A percentile compares a stretch with the other conserved stretches of the same genome.
These are phyloP conservation scores for Notarius quadriscutis DNA, from an alignment of 2,113 vertebrate genomes.

Conservation along the genomic window DNA sequence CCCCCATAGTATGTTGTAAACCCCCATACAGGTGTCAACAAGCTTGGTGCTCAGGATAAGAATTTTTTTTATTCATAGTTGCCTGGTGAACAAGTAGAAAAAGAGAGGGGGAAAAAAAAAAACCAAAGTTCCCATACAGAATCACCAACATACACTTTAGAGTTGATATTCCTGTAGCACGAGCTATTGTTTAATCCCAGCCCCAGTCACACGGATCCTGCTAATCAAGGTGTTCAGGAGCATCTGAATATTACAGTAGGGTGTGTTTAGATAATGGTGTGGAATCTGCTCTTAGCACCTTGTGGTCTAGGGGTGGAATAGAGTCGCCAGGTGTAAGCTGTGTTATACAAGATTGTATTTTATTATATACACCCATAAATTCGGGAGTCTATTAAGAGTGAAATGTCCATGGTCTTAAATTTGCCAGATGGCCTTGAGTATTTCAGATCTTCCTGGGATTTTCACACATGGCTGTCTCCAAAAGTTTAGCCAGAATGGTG, in stretches of 20 bases:
- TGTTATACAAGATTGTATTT: not conserved
- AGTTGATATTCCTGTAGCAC: not conserved
- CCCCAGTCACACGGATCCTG: not conserved
- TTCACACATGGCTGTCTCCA: not conserved
- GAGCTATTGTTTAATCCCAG: not conserved
- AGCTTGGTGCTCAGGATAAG: not conserved
- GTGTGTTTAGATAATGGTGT: not conserved
- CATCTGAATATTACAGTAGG: not conserved
- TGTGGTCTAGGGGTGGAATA: not conserved
- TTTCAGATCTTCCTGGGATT: not conserved
- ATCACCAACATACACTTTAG: not conserved
- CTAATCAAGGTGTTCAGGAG: constrained; percentile 10
- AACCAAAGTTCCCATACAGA: not conserved
- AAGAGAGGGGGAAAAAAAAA: not conserved
- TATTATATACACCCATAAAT: not conserved
- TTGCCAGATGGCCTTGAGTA: not conserved
- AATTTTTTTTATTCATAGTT: not conserved
- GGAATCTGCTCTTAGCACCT: not conserved
- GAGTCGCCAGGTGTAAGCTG: not conserved
- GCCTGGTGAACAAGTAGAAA: not conserved
- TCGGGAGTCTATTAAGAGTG: not conserved
- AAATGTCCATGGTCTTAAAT: not conserved
- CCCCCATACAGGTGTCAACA: not conserved
- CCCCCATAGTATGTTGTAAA: too few relatives aligned
- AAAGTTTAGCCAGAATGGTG: too few relatives aligned